Evolutionary conservation across 2,113 vertebrate genomes (phyloP).

Genomic region (Ceratotherium simum): DNA sequence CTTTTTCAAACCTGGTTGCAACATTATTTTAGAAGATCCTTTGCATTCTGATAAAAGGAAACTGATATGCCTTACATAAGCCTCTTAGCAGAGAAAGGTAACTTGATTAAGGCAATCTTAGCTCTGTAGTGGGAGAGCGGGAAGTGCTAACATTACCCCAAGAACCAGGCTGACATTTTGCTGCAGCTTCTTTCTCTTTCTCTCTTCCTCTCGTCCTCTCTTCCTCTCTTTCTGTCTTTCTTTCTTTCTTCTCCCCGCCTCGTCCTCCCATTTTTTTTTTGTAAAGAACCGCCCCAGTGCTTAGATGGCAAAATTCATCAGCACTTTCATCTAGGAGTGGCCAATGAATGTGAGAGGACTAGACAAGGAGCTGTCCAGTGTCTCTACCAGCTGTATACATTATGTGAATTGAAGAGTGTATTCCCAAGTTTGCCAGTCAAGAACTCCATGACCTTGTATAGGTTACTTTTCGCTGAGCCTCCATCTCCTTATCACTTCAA

Average conservation of each 20-base stretch:
- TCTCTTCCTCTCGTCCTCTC: rapidly evolving
- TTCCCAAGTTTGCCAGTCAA: neutral
- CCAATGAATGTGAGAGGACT: neutral
- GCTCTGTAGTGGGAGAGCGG: neutral
- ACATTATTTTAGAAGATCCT: slow-evolving; percentile 31
- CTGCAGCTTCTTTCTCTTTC: neutral
- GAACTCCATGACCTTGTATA: neutral
- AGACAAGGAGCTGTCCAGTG: neutral
- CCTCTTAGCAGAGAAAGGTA: neutral
- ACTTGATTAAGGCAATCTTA: slow-evolving; percentile 31
- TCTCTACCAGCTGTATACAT: neutral
- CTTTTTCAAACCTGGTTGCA: neutral
- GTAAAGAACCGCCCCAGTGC: neutral
- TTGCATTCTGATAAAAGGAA: slow-evolving; percentile 38
- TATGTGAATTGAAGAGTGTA: neutral
- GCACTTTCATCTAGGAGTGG: neutral
- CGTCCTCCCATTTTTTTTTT: neutral
- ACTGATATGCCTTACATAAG: neutral
- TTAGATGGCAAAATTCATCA: slow-evolving; percentile 26
- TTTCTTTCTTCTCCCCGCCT: neutral
- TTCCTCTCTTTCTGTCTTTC: neutral
- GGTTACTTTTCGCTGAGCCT: neutral
- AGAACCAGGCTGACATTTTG: neutral
- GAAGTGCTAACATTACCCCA: neutral
- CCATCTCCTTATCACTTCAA: neutral